phyloP scores from a whole-genome alignment of 2,797 vertebrate genomes.

The Poecile montanus region DNA sequence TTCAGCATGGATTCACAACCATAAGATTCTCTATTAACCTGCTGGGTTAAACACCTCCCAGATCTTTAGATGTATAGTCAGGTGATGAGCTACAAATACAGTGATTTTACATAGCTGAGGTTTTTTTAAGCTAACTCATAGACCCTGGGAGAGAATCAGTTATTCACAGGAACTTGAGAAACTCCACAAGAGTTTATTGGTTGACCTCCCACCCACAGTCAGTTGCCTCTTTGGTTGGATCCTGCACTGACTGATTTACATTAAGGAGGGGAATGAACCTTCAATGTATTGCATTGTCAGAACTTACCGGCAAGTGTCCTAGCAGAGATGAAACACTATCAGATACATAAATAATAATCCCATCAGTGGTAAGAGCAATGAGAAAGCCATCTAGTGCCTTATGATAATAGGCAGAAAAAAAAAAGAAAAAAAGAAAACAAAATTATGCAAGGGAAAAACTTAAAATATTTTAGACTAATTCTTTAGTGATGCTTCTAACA shows the following conservation, averaged over 20 bases:
- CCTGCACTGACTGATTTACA: background rate
- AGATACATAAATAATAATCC: constrained; percentile 91
- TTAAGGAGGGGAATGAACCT: background rate
- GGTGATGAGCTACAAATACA: background rate
- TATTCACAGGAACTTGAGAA: background rate
- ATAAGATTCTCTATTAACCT: background rate
- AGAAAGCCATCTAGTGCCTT: constrained; percentile 93
- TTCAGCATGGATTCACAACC: background rate
- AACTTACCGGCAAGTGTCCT: constrained; percentile 93
- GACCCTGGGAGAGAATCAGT: background rate
- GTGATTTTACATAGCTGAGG: background rate
- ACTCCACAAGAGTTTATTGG: background rate
- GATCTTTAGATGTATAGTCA: background rate
- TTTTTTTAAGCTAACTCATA: background rate
- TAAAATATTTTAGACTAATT: background rate
- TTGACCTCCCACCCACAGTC: background rate
- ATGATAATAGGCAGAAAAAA: background rate
- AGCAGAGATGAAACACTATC: constrained; percentile 90
- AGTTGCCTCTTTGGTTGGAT: background rate
- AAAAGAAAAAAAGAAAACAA: background rate
- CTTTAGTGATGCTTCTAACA: background rate
- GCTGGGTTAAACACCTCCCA: background rate
- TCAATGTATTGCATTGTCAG: background rate
- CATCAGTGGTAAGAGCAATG: constrained; percentile 88
- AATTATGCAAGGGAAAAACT: background rate